Base-by-base conservation (phyloP, 2,888 invertebrate genomes). In the Lasius fuliginosus region DNA sequence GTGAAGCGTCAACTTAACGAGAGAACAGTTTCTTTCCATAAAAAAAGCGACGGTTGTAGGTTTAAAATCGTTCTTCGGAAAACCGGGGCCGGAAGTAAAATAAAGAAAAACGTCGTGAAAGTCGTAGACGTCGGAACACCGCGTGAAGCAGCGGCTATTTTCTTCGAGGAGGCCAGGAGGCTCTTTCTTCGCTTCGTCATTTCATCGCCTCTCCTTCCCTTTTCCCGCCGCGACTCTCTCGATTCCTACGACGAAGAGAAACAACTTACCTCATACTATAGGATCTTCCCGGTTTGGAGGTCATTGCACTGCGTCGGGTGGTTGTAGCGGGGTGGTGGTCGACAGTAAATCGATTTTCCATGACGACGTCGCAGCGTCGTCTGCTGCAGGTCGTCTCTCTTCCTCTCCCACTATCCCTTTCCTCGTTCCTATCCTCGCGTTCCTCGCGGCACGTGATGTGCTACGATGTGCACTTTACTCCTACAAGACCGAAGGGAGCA, bases 281-380 rank as follows among this genome's bases (percentile, higher is more conserved):
- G 88, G 93, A 92, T 89, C 93, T 94, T 90, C 91, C 93, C 84
- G 92, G 90, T 93, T 94, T 94, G 87, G 94, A 93, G 93, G 94
- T 93, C 94, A 94, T 94, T 92, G 94, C 91, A 92, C 94, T 86
- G 75, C 82, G 77, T 33, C 75, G 88, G 88, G 85, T 87, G 90
- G 88, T 88, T 87, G 89, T 85, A 81, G 85, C 87, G 87, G 90
- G 91, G 91, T 90, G 87, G 86, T 90, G 91, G 92, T 90, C 86
- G 92, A 86, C 85, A 79, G 58, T 85, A 74, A 89, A 93, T 93
- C 93, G 93, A 93, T 93, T 91, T 89, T 89, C 88, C 84, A 79
- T 85, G 30, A 85, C 87, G 84, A 69, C 79, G 88, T 69, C 67
- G 86, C 40, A 69, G 71, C 85, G 85, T 85, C 88, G 83, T 46